Conservation (phyloP, 2,113 vertebrate species). For the Solenodon paradoxus region DNA sequence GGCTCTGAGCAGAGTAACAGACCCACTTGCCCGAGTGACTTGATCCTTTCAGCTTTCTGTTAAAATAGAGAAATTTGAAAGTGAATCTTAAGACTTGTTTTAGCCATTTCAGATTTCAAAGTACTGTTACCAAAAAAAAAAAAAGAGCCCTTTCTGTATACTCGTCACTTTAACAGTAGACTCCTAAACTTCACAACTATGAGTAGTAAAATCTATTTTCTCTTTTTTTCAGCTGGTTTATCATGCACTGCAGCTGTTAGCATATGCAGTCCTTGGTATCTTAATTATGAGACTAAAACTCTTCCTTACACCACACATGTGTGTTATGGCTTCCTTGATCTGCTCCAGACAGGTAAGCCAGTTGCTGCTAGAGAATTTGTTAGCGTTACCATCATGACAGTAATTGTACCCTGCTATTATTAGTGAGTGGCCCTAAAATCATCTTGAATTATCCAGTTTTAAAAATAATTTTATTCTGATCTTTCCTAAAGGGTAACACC, state of each 20-base stretch:
- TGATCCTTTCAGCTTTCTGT: neutral
- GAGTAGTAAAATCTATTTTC: neutral
- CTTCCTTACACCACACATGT: constrained; percentile 97
- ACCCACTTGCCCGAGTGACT: neutral
- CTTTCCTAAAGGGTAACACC: neutral
- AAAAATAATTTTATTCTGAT: neutral
- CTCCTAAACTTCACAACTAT: neutral
- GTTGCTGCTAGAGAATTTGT: neutral
- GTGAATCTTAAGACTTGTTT: neutral
- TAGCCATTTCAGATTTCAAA: neutral
- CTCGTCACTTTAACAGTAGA: neutral
- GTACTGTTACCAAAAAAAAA: neutral
- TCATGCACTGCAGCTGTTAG: constrained; percentile 92
- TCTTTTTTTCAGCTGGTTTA: constrained; percentile 88
- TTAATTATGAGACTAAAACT: constrained; percentile 98
- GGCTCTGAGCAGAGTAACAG: neutral
- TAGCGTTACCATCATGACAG: neutral
- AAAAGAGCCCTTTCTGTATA: neutral
- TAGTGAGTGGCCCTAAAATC: neutral
- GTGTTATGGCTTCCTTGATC: constrained; percentile 94
- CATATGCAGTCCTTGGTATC: constrained; percentile 89
- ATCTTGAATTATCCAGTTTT: neutral
- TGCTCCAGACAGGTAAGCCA: constrained; percentile 93
- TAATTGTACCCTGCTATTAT: neutral
- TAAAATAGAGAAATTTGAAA: neutral